A percentile compares a stretch with the other conserved stretches of the same genome.
Conservation (phyloP, 2,888 invertebrate genomes). For the Leucophora obtusa region DNA sequence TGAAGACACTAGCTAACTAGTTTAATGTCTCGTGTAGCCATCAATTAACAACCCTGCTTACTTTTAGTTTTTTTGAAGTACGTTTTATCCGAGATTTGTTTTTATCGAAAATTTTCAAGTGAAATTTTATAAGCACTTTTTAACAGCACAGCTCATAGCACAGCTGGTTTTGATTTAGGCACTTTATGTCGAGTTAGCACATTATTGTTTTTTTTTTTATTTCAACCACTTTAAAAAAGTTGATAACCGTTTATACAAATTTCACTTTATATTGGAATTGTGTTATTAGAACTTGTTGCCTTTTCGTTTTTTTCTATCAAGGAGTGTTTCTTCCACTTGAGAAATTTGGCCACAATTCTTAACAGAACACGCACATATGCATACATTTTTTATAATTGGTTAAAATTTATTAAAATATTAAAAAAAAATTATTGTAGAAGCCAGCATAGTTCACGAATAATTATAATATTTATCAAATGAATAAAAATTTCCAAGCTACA, state of each 20-base stretch:
- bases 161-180: neutral
- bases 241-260: neutral
- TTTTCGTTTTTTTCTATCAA: constrained; percentile 6
- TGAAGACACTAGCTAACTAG: no score
- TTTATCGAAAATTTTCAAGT: neutral
- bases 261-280: constrained; percentile 5
- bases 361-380: neutral
- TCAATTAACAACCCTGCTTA: constrained; percentile 38
- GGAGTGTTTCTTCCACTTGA: constrained; percentile 21
- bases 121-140: neutral
- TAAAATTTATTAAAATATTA: neutral
- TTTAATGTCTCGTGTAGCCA: no score
- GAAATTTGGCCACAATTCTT: constrained; percentile 34
- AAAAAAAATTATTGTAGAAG: neutral
- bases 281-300: constrained; percentile 44
- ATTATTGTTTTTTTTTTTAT: no score
- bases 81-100: neutral
- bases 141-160: no score
- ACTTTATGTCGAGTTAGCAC: neutral
- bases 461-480: constrained; percentile 6
- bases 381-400: neutral
- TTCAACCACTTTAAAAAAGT: no score
- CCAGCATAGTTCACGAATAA: constrained; percentile 39
- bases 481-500: constrained; percentile 39
- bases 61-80: constrained; percentile 12